phyloP scores from a whole-genome alignment of 2,113 vertebrate species.

The Mandrillus leucophaeus region DNA sequence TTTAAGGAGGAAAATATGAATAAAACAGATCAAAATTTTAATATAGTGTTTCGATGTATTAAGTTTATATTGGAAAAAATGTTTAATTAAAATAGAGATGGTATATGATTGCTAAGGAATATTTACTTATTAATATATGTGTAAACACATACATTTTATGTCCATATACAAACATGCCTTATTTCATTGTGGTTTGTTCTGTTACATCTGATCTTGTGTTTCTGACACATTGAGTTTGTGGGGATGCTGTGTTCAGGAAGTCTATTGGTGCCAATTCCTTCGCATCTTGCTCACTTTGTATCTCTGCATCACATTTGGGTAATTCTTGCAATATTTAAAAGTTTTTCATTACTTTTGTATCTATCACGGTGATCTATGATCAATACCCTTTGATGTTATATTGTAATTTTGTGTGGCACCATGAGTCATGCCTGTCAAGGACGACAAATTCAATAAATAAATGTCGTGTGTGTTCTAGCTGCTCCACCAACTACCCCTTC shows the following conservation, averaged over 20 bases:
- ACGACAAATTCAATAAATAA: not conserved
- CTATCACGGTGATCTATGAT: not conserved
- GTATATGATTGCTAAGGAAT: not conserved
- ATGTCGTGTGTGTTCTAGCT: not conserved
- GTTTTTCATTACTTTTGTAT: not conserved
- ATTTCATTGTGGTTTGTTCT: too few species aligned
- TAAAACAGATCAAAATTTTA: not conserved
- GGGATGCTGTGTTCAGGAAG: not conserved
- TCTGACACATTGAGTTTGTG: not conserved
- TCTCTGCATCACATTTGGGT: not conserved
- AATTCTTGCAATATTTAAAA: not conserved
- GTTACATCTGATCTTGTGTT: too few species aligned
- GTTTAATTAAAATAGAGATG: not conserved
- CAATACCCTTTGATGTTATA: not conserved
- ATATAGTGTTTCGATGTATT: not conserved
- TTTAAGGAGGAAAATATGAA: not conserved
- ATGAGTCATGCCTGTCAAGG: not conserved
- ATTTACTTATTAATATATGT: not conserved
- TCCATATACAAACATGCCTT: too few species aligned
- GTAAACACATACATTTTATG: not conserved
- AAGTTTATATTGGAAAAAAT: not conserved
- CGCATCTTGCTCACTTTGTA: not conserved
- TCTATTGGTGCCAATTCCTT: too few species aligned
- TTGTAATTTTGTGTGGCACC: not conserved
- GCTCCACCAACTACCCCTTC: not conserved